phyloP scores from a whole-genome alignment of 2,797 vertebrate genomes.

The Selene dorsalis region DNA sequence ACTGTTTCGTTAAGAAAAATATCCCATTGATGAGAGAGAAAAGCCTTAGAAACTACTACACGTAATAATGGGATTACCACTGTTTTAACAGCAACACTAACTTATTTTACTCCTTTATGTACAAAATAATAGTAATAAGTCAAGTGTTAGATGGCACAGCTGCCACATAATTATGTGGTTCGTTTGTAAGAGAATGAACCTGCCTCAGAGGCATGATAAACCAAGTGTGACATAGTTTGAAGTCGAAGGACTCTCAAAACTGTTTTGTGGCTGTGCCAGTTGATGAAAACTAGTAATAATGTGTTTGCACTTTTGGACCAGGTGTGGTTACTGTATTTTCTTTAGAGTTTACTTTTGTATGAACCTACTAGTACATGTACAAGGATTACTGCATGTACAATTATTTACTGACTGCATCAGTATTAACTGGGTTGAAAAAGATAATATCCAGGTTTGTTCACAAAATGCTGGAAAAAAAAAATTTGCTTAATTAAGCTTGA shows the following conservation, averaged over 20 bases:
- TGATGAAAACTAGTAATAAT: constrained; percentile 47
- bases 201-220: constrained; percentile 45
- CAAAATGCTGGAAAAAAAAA: constrained; percentile 27
- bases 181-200: constrained; percentile 39
- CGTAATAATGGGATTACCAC: background rate
- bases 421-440: constrained; percentile 28
- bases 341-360: constrained; percentile 71
- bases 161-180: constrained; percentile 56
- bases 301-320: constrained; percentile 82
- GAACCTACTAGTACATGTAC: constrained; percentile 26
- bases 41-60: constrained; percentile 21
- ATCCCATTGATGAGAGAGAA: background rate
- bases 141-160: constrained; percentile 20
- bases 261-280: constrained; percentile 56
- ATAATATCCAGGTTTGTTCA: constrained; percentile 5
- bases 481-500: constrained; percentile 15
- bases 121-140: constrained; percentile 4
- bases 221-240: constrained; percentile 4
- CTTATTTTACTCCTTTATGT: constrained; percentile 54
- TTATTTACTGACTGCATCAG: constrained; percentile 16
- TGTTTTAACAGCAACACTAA: constrained; percentile 46
- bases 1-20: background rate
- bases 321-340: constrained; percentile 71
- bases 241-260: constrained; percentile 15
- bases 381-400: constrained; percentile 14